Percentiles rank a stretch among this genome's conserved stretches.
These are phyloP conservation scores for Mesocentrotus franciscanus DNA, from an alignment of 53 echinoderm and acorn worm species.

Conservation along the genomic window DNA sequence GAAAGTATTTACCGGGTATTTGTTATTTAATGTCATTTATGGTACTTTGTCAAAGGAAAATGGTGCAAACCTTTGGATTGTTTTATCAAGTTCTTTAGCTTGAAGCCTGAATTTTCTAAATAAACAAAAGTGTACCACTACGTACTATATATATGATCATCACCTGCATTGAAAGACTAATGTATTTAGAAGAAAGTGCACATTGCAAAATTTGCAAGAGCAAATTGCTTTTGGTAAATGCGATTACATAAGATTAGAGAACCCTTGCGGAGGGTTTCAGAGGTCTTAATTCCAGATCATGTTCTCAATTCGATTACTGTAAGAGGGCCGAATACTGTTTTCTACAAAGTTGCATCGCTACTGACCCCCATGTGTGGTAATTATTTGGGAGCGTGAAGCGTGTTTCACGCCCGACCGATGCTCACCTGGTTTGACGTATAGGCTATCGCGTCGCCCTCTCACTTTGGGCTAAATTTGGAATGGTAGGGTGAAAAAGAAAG, in stretches of 20 bases:
- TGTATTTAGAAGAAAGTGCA: not conserved
- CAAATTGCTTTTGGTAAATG: not conserved
- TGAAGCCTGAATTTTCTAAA: no score
- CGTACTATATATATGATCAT: no score
- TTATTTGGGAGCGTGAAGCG: constrained; percentile 23
- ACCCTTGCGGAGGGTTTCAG: not conserved
- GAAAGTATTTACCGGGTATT: no score
- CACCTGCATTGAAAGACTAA: no score
- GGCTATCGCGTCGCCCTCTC: not conserved
- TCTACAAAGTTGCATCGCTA: not conserved
- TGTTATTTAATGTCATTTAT: no score
- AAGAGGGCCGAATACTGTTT: not conserved
- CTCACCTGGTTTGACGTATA: not conserved
- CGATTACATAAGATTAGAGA: not conserved
- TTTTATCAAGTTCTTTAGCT: no score
- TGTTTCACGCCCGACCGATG: constrained; percentile 4
- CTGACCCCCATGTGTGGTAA: constrained; percentile 28
- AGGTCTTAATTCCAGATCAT: not conserved
- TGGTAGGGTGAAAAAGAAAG: not conserved
- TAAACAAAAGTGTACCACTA: no score
- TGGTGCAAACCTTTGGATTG: no score
- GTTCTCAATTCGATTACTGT: not conserved
- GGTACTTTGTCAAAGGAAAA: no score
- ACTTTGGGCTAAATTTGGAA: not conserved
- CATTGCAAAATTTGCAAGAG: not conserved